Percentiles rank a stretch among this genome's conserved stretches.
phyloP scores from a whole-genome alignment of 2,113 vertebrate species.

The Crotalus tigris region DNA sequence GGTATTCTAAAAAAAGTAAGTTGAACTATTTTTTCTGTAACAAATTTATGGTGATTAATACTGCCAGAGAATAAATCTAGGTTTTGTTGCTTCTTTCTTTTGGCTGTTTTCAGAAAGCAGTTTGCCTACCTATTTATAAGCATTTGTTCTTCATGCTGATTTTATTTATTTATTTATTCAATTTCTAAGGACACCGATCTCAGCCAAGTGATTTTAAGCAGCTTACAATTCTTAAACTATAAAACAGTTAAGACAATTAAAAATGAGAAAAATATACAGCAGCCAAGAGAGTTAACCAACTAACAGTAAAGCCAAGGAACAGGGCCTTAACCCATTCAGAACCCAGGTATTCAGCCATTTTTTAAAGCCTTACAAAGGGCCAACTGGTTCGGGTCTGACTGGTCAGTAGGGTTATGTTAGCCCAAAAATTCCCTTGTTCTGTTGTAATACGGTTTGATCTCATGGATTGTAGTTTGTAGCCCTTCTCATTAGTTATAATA shows the following conservation, averaged over 20 bases:
- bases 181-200: too few relatives aligned
- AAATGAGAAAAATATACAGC: too few relatives aligned
- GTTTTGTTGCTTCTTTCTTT: background rate
- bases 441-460: background rate
- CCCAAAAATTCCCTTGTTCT: background rate
- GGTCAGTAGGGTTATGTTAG: background rate
- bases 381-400: background rate
- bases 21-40: background rate
- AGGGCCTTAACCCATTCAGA: too few relatives aligned
- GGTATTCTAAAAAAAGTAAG: background rate
- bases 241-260: too few relatives aligned
- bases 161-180: background rate
- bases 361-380: too few relatives aligned
- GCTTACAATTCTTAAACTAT: too few relatives aligned
- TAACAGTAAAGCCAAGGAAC: too few relatives aligned
- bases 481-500: background rate
- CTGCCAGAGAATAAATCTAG: background rate
- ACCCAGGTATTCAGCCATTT: too few relatives aligned
- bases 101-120: background rate
- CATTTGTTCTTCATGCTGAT: background rate
- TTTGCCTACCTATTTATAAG: background rate
- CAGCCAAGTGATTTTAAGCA: too few relatives aligned
- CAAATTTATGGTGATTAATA: background rate
- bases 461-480: background rate
- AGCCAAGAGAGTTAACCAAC: too few relatives aligned